A percentile compares a stretch with the other conserved stretches of the same genome.
Conservation (phyloP, 1,140 invertebrate species). For the Drosophila bocqueti region DNA sequence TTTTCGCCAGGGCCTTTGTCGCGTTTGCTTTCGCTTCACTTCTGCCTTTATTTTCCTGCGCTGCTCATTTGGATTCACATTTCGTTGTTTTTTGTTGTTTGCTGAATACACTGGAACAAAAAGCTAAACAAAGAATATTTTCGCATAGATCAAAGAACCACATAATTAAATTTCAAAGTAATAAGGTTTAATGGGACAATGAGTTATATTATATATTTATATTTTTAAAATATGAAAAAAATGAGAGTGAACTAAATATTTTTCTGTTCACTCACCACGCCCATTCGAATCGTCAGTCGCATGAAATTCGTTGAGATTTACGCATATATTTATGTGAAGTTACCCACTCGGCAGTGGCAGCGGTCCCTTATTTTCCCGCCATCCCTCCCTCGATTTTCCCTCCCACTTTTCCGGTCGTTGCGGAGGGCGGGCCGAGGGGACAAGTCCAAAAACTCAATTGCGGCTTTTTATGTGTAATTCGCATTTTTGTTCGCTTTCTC, state of each 20-base stretch:
- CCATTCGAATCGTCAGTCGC: slow-evolving; percentile 43
- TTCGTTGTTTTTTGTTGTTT: slow-evolving; percentile 43
- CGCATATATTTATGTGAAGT: slow-evolving; percentile 64
- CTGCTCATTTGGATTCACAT: slow-evolving; percentile 65
- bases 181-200: too few species aligned
- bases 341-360: slow-evolving; percentile 25
- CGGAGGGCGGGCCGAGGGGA: neutral
- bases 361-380: neutral
- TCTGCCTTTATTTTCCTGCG: slow-evolving; percentile 37
- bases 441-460: slow-evolving; percentile 77
- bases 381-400: neutral
- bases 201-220: too few species aligned
- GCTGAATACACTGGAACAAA: slow-evolving; percentile 4
- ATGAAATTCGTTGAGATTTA: slow-evolving; percentile 79
- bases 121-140: neutral
- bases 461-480: slow-evolving; percentile 83
- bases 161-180: neutral
- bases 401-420: slow-evolving; percentile 1
- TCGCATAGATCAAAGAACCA: neutral
- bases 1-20: slow-evolving; percentile 39
- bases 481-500: slow-evolving; percentile 53
- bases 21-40: slow-evolving; percentile 39
- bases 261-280: slow-evolving; percentile 29
- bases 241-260: too few species aligned
- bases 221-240: neutral